Conservation (phyloP, 2,888 invertebrate genomes). For the Hydriomena furcata region DNA sequence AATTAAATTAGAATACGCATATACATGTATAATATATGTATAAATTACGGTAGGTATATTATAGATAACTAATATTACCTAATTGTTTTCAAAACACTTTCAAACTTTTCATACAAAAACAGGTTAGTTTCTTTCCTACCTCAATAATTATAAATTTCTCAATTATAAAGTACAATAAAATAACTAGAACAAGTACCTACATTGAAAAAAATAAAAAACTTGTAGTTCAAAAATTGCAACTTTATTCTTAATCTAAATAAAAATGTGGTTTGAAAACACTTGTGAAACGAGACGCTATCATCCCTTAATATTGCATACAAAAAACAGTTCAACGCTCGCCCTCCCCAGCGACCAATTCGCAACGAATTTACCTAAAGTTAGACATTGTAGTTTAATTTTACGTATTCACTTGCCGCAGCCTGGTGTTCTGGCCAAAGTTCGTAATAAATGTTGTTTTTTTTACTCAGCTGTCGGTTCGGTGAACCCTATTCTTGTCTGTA, state of each 20-base stretch:
- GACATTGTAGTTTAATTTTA: slow-evolving; percentile 51
- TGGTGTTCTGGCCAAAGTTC: slow-evolving; percentile 46
- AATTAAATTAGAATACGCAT: slow-evolving; percentile 4
- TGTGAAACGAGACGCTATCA: slow-evolving; percentile 4
- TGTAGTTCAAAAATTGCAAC: too few species aligned
- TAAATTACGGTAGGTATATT: too few species aligned
- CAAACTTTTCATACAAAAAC: too few species aligned
- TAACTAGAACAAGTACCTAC: too few species aligned
- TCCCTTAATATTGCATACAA: slow-evolving; percentile 17
- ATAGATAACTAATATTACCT: too few species aligned
- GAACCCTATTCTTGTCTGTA: background rate
- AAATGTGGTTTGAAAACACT: background rate
- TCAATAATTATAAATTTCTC: too few species aligned
- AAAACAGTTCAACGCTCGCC: slow-evolving; percentile 18
- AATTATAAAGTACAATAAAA: too few species aligned
- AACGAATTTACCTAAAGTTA: slow-evolving; percentile 41
- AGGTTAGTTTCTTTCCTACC: too few species aligned
- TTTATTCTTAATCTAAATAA: too few species aligned
- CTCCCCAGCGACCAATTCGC: slow-evolving; percentile 29
- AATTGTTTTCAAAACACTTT: too few species aligned
- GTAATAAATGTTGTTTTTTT: slow-evolving; percentile 53
- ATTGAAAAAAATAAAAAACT: too few species aligned
- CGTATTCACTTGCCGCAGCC: slow-evolving; percentile 46
- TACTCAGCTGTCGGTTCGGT: slow-evolving; percentile 26
- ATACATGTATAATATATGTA: too few species aligned